Conservation (phyloP, 2,888 invertebrate genomes). For the Minunthozetes semirufus region DNA sequence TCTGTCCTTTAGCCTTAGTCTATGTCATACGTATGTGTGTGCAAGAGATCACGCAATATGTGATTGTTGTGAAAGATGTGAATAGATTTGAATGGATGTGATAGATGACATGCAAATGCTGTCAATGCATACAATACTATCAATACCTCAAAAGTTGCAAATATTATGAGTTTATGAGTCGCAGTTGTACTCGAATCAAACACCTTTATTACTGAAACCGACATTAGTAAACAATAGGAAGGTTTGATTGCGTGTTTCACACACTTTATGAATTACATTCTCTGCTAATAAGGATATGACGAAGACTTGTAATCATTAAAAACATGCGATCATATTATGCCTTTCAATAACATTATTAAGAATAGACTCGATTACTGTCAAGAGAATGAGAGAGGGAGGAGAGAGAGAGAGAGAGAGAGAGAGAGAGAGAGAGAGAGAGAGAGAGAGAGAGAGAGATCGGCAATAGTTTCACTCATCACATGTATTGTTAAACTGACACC, state of each 20-base stretch:
- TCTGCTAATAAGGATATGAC: slow-evolving; percentile 3
- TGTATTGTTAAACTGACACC: slow-evolving; percentile 22
- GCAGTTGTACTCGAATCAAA: slow-evolving; percentile 11
- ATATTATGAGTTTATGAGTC: background rate
- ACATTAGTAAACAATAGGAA: slow-evolving; percentile 2
- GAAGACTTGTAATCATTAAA: slow-evolving; percentile 10
- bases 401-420: background rate
- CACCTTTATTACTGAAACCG: slow-evolving; percentile 13
- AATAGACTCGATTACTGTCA: slow-evolving; percentile 20
- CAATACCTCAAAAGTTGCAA: background rate
- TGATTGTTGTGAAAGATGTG: no score
- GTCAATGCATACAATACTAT: background rate
- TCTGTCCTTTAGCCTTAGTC: background rate
- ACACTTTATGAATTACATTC: slow-evolving; percentile 26
- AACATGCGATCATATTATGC: slow-evolving; percentile 24
- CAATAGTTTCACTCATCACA: slow-evolving; percentile 2
- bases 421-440: background rate
- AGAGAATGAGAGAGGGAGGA: background rate
- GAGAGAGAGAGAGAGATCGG: background rate
- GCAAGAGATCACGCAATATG: slow-evolving; percentile 20
- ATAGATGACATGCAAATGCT: slow-evolving; percentile 3
- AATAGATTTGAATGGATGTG: no score
- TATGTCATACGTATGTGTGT: slow-evolving; percentile 8
- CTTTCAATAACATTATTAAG: slow-evolving; percentile 14
- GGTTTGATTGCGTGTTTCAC: background rate